Conservation (phyloP, 2,797 vertebrate genomes). For the Lutjanus argentimaculatus region DNA sequence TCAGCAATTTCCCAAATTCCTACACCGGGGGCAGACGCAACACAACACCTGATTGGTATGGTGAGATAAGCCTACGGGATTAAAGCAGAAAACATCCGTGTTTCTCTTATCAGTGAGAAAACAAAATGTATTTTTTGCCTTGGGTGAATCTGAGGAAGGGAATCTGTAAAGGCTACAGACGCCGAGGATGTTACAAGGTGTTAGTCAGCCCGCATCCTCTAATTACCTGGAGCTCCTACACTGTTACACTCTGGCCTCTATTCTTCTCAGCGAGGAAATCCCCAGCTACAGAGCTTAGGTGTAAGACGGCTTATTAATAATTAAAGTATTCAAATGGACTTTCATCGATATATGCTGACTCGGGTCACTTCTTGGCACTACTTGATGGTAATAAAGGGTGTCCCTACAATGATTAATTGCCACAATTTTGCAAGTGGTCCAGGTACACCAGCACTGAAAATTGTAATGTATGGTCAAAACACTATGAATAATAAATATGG, state of each 20-base stretch:
- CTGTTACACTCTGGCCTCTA: conserved; percentile 38
- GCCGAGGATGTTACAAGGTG: conserved; percentile 9
- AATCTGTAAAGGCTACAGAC: conserved; percentile 32
- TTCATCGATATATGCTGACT: conserved; percentile 71
- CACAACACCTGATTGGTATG: conserved; percentile 52
- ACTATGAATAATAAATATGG: conserved; percentile 70
- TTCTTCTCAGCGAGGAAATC: conserved; percentile 55
- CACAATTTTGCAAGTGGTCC: conserved; percentile 58
- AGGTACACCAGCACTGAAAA: conserved; percentile 54
- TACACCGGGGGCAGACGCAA: conserved; percentile 35
- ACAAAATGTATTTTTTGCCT: conserved; percentile 43
- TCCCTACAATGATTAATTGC: conserved; percentile 79
- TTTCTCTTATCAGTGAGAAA: conserved; percentile 57
- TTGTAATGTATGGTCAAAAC: conserved; percentile 61
- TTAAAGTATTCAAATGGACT: conserved; percentile 75
- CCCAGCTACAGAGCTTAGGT: conserved; percentile 42
- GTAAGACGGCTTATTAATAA: conserved; percentile 73
- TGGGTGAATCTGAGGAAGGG: conserved; percentile 27
- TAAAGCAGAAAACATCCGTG: conserved; percentile 50
- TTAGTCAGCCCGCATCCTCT: conserved; percentile 36
- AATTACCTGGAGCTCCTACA: conserved; percentile 41
- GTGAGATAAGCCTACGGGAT: conserved; percentile 55
- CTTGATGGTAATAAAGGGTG: conserved; percentile 71
- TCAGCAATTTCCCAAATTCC: conserved; percentile 71
- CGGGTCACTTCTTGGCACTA: conserved; percentile 55